A percentile compares a stretch with the other conserved stretches of the same genome.
These are phyloP conservation scores for Cyprinodon variegatus DNA, from an alignment of 2,113 vertebrate genomes.

Conservation along the genomic window DNA sequence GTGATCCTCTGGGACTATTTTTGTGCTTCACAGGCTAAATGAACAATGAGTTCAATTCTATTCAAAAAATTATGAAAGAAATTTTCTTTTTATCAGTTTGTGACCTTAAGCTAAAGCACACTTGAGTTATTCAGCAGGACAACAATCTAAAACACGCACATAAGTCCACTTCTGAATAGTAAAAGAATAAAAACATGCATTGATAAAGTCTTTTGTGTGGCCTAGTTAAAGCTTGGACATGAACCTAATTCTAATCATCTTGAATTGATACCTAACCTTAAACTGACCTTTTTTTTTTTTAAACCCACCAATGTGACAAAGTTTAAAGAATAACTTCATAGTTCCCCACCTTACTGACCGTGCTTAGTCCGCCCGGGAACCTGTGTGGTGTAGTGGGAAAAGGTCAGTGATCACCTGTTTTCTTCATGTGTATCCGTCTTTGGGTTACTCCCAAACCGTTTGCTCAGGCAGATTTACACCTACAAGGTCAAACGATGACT, in stretches of 20 bases:
- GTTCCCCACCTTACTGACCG: too few species aligned
- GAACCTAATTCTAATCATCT: neutral
- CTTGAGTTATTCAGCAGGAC: neutral
- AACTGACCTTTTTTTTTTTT: too few species aligned
- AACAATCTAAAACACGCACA: neutral
- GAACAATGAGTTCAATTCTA: neutral
- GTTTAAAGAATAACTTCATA: too few species aligned
- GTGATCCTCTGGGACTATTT: neutral
- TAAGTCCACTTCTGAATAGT: neutral
- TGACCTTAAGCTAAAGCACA: neutral
- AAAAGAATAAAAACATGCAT: neutral
- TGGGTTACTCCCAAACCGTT: too few species aligned
- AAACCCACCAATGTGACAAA: too few species aligned
- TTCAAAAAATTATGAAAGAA: neutral
- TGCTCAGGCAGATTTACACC: too few species aligned
- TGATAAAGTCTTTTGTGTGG: neutral
- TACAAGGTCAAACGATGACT: too few species aligned
- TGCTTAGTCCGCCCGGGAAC: too few species aligned
- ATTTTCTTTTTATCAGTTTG: neutral
- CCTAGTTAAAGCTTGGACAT: neutral
- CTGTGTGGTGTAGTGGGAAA: too few species aligned
- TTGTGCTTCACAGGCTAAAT: too few species aligned
- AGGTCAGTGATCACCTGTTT: too few species aligned
- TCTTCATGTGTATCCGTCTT: too few species aligned
- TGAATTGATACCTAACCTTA: neutral